A percentile compares a stretch with the other conserved stretches of the same genome.
Conservation (phyloP, 1,140 invertebrate genomes). For the Drosophila rhopaloa region DNA sequence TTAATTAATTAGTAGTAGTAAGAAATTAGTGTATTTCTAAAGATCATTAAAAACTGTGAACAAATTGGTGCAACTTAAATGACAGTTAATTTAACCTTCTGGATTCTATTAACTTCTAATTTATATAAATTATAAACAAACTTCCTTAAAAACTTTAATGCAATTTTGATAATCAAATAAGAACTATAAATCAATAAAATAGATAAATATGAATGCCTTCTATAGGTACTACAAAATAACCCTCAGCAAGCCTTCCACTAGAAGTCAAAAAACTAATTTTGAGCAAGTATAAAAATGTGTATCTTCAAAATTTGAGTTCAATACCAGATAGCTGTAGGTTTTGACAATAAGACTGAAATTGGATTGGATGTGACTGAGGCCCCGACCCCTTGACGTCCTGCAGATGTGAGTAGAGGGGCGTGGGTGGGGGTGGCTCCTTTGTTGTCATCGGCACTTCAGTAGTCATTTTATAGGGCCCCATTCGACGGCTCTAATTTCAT, state of each 20-base stretch:
- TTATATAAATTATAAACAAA: too few relatives aligned
- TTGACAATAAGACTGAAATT: constrained; percentile 12
- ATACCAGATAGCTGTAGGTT: background rate
- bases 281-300: background rate
- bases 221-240: too few relatives aligned
- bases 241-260: background rate
- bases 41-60: too few relatives aligned
- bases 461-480: constrained; percentile 39
- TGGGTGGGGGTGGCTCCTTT: constrained; percentile 3
- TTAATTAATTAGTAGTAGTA: too few relatives aligned
- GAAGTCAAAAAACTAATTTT: background rate
- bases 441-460: constrained; percentile 31
- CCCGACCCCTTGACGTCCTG: background rate
- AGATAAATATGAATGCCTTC: too few relatives aligned
- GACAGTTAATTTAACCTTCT: too few relatives aligned
- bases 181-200: too few relatives aligned
- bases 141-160: too few relatives aligned
- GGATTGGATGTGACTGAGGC: constrained; percentile 12
- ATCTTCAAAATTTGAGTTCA: constrained; percentile 4
- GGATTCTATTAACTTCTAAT: too few relatives aligned
- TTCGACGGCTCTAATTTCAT: constrained; percentile 61
- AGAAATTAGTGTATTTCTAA: too few relatives aligned
- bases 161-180: too few relatives aligned
- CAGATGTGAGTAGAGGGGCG: constrained; percentile 21
- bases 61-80: too few relatives aligned